These are phyloP conservation scores for Enteromius radiatus DNA, from an alignment of 2,797 vertebrate species.

Conservation along the genomic window DNA sequence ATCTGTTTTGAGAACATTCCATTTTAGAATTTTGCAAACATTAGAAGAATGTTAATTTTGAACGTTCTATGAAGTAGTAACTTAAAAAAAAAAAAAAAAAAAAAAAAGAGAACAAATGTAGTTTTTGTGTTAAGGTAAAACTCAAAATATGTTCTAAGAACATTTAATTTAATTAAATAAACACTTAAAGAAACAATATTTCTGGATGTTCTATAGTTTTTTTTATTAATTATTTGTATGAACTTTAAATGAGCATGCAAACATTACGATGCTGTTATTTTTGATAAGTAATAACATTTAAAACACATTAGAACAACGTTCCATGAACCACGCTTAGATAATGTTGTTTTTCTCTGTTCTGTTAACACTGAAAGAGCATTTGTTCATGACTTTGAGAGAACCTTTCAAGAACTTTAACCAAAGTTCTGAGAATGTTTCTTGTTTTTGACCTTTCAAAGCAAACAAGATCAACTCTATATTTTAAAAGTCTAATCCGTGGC, in stretches of 20 bases:
- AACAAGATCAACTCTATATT: neutral
- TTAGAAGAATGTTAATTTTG: neutral
- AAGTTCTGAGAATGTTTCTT: neutral
- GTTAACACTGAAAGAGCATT: neutral
- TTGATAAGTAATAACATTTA: neutral
- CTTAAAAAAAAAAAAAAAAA: too few species aligned
- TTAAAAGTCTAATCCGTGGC: neutral
- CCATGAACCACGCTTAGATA: neutral
- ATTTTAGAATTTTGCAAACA: neutral
- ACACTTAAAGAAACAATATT: neutral
- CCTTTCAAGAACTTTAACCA: neutral
- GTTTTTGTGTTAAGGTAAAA: too few species aligned
- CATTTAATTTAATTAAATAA: neutral
- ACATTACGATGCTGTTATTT: neutral
- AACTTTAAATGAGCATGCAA: neutral
- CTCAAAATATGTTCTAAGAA: too few species aligned
- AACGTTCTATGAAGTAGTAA: neutral
- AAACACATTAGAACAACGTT: neutral
- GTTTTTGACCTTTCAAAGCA: conserved; percentile 10
- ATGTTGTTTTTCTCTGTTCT: neutral
- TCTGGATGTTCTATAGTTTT: neutral
- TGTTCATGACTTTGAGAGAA: neutral
- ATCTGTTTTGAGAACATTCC: neutral
- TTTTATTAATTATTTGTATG: too few species aligned
- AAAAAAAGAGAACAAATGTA: too few species aligned